Conservation (phyloP, 2,888 invertebrate species). For the Coleophora deauratella region DNA sequence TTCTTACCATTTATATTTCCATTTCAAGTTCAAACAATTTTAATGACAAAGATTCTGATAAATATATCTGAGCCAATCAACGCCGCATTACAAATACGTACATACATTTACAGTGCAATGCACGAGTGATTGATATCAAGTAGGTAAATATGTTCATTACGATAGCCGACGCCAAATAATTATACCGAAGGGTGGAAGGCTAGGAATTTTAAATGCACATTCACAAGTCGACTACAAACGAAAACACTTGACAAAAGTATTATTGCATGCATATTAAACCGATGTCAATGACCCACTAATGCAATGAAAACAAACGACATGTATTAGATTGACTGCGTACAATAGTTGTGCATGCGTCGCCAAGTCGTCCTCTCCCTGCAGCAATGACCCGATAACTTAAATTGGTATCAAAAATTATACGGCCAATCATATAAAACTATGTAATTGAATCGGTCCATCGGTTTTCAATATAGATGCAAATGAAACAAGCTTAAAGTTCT, state of each 20-base stretch:
- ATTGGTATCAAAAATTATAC: constrained; percentile 2
- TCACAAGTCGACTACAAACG: constrained; percentile 5
- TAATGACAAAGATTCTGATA: too few species aligned
- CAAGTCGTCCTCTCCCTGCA: neutral
- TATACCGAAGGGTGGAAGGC: neutral
- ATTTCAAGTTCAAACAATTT: too few species aligned
- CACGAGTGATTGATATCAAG: too few species aligned
- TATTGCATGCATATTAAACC: neutral
- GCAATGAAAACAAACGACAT: constrained; percentile 3
- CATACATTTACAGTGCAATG: too few species aligned
- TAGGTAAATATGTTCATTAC: too few species aligned
- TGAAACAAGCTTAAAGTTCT: neutral
- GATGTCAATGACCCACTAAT: constrained; percentile 4
- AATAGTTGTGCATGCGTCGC: neutral
- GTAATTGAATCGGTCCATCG: constrained; percentile 5
- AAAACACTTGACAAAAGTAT: constrained; percentile 4
- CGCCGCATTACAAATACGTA: too few species aligned
- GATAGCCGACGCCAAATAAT: too few species aligned
- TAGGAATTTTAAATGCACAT: constrained; percentile 3
- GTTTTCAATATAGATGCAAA: constrained; percentile 13
- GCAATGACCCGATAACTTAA: neutral
- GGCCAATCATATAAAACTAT: neutral
- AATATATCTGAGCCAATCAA: too few species aligned
- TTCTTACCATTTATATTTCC: too few species aligned
- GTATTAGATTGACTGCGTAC: neutral